Evolutionary conservation across 2,797 vertebrate species (phyloP), one percentile per base, ranked within the genome.

Genomic region (Mallotus villosus): DNA sequence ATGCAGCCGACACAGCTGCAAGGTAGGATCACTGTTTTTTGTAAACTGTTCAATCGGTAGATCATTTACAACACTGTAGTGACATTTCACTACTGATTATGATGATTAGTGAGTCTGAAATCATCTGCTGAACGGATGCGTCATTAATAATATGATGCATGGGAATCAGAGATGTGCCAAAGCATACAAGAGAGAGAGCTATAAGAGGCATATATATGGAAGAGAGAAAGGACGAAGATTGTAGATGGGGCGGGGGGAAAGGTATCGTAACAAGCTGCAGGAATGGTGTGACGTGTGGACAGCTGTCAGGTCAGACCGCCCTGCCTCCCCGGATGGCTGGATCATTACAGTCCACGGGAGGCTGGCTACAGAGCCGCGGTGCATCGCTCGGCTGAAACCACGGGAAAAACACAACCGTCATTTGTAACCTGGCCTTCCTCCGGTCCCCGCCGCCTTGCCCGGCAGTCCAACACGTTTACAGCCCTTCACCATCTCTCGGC

Each of bases 241-340:
- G 11, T 12, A 14, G 41, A 46, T 14, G 12, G 11, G n/a, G n/a
- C n/a, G n/a, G 27, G 27, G 27, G 41, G 41, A 46, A 16, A 62
- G 32, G 41, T 51, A 41, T 16, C 46, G 32, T 58, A 65, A 66
- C 59, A 68, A 34, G 53, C 32, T 51, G 12, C 41, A 46, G 41
- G 41, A 46, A 46, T 46, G 41, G 41, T 46, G 41, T 14, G 41
- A 11, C 9, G 3, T 46, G 41, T 72, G 86, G 87, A 88, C 89
- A 89, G 87, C 86, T 90, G 90, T 90, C 88, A 87, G 86, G 83
- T 82, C 82, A 70, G 86, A 86, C 84, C 85, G 51, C 81, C 74
- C 86, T 17, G 86, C 82, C 83, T 17, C 85, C 81, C 82, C 78
- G 87, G 84, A 88, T 73, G 81, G 72, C 79, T 74, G 62, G 77